Percentiles rank a stretch among this genome's conserved stretches.
Evolutionary conservation across 2,888 invertebrate genomes (phyloP).

Genomic region (Campopleginae sp.): DNA sequence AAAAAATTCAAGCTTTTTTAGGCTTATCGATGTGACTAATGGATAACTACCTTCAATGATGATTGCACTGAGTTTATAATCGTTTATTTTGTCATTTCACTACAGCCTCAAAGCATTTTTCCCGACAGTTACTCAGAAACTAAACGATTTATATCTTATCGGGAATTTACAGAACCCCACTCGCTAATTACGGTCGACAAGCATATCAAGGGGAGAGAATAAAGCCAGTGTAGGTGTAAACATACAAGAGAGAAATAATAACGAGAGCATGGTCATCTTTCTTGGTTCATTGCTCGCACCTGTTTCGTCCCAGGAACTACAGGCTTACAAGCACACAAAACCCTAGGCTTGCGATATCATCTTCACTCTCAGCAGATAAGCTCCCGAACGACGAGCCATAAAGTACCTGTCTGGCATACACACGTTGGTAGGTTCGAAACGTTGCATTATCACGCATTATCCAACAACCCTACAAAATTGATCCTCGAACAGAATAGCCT

Average conservation of each 20-base stretch:
- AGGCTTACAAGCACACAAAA: conserved; percentile 37
- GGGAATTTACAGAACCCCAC: not conserved
- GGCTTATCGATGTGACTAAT: not conserved
- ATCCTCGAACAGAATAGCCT: not conserved
- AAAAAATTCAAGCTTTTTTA: conserved; percentile 14
- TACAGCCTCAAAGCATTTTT: not conserved
- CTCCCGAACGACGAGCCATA: conserved; percentile 67
- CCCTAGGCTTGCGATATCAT: conserved; percentile 55
- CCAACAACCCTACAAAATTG: conserved; percentile 35
- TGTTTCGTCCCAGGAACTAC: conserved; percentile 33
- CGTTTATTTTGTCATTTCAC: conserved; percentile 6
- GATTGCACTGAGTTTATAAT: conserved; percentile 18
- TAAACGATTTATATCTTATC: not conserved
- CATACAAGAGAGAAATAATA: not conserved
- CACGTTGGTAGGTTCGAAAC: conserved; percentile 50
- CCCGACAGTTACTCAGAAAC: not conserved
- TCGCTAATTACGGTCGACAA: not conserved
- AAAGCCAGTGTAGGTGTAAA: not conserved
- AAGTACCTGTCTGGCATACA: conserved; percentile 44
- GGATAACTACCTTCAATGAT: conserved; percentile 13
- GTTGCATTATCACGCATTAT: conserved; percentile 39
- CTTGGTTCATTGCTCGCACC: conserved; percentile 29
- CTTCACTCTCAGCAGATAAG: conserved; percentile 62
- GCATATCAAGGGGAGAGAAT: not conserved
- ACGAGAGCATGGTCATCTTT: conserved; percentile 37